These are phyloP conservation scores for Aphodius sticticus DNA, from an alignment of 2,888 invertebrate species.

Conservation along the genomic window DNA sequence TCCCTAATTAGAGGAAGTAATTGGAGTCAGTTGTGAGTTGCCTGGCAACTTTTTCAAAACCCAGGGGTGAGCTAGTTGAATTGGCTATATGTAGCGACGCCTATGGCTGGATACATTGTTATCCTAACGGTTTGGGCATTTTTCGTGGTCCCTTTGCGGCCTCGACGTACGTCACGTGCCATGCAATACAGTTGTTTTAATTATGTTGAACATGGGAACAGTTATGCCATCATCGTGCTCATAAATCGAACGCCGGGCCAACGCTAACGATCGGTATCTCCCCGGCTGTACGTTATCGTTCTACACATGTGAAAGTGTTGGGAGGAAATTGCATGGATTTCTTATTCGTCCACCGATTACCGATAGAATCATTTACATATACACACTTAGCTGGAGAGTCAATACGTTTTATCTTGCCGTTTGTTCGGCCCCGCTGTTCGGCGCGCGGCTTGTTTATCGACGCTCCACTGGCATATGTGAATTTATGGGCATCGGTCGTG, in stretches of 20 bases:
- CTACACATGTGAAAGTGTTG: conserved; percentile 21
- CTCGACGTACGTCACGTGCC: conserved; percentile 9
- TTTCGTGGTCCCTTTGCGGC: conserved; percentile 5
- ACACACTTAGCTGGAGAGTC: conserved; percentile 25
- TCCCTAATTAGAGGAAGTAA: no score
- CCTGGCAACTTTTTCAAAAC: no score
- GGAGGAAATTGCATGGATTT: conserved; percentile 17
- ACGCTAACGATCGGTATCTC: conserved; percentile 9
- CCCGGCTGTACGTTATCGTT: conserved; percentile 24
- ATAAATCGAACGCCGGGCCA: not conserved
- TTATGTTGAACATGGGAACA: conserved; percentile 19
- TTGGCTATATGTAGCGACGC: no score
- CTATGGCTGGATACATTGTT: not conserved
- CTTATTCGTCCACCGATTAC: conserved; percentile 18
- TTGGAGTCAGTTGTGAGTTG: no score
- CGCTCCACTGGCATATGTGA: not conserved
- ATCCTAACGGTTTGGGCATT: conserved; percentile 22
- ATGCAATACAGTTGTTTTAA: conserved; percentile 11
- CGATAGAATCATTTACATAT: conserved; percentile 26
- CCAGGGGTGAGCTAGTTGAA: no score
- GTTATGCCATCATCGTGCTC: conserved; percentile 16
- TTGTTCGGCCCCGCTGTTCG: conserved; percentile 7
- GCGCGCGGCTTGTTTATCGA: not conserved
- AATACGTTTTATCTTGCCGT: conserved; percentile 24
- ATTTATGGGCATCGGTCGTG: not conserved